Evolutionary conservation across 37 sponge, comb jelly and placozoan species (phyloP).

Genomic region (Beroe ovata): DNA sequence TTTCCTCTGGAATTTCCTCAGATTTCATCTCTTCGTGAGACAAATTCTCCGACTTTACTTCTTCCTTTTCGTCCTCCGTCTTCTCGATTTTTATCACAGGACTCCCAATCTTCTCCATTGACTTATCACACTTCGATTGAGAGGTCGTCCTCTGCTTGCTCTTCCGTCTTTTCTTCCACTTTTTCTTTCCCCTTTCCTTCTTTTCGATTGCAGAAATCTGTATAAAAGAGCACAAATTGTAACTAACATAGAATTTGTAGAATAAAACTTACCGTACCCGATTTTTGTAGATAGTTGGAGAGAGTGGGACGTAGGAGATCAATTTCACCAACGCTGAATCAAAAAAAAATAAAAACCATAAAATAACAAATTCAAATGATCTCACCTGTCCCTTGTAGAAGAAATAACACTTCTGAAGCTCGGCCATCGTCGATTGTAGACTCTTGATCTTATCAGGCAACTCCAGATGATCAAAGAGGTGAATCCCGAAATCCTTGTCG

Average conservation of each 20-base stretch:
- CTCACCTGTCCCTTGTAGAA: slow-evolving; percentile 32
- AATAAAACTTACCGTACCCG: no score
- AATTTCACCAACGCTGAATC: no score
- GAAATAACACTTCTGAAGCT: slow-evolving; percentile 30
- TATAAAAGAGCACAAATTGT: no score
- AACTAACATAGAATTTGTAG: no score
- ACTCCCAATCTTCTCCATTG: background rate
- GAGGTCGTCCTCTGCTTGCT: slow-evolving; percentile 37
- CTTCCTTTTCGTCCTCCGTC: background rate
- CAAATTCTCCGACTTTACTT: no score
- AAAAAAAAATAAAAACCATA: no score
- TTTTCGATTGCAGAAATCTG: slow-evolving; percentile 40
- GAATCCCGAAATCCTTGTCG: slow-evolving; percentile 41
- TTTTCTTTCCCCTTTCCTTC: slow-evolving; percentile 11
- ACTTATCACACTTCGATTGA: background rate
- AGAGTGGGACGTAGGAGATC: no score
- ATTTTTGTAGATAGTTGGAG: no score
- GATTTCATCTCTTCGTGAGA: background rate
- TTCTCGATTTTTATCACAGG: background rate
- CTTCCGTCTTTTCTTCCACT: slow-evolving; percentile 14
- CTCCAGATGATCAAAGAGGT: slow-evolving; percentile 20
- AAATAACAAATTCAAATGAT: no score
- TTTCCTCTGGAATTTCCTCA: background rate
- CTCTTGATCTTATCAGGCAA: slow-evolving; percentile 35
- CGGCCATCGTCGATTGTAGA: slow-evolving; percentile 15